Evolutionary conservation across 1,140 invertebrate species (phyloP), one percentile per base, ranked within the genome.

Genomic region (Tetramorium simillimum): DNA sequence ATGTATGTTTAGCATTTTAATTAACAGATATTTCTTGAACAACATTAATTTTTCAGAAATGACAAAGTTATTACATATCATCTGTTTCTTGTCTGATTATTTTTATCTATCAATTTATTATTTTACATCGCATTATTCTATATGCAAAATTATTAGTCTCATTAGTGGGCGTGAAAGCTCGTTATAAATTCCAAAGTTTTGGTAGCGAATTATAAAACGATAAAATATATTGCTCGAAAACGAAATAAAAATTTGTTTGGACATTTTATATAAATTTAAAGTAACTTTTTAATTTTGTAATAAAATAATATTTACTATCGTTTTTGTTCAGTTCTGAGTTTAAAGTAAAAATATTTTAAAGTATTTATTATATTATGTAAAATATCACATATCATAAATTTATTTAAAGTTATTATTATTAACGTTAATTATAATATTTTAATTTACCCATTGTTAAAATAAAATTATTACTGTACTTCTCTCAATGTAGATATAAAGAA

Each of bases 131-230:
- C 43, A 18, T 3, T 4, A 40, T 40, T 49, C 16, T 78, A 67
- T 37, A 65, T 46, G 10, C 16, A 63, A 69, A 69, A 80, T 37
- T 67, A 53, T 80, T 80, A 80, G 3, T 58, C 65, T 82, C 67
- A 60, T 72, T 82, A 82, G 2, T 18, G 40, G 24, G 21, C 2
- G 4, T 46, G 16, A 46, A 58, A 24, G 21, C 12, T 82, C 5
- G 12, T 82, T 82, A 58, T 33, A 72, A 82, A 82, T 53, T 82
- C 72, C 2, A 3, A 58, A 72, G 33, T 14, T 60, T 46, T 46
- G 0, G 7, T 43, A 5, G 14, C 24, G 1, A 43, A 72, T 37
- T 58, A 21, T 33, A 3, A 3, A 6, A 3, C 9, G 16, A 2
- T 33, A 72, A 82, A 80, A 69, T 21, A 77, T 28, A 62, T 28